These are phyloP conservation scores for Fragum sueziense DNA, from an alignment of 2,888 invertebrate species.

Conservation along the genomic window DNA sequence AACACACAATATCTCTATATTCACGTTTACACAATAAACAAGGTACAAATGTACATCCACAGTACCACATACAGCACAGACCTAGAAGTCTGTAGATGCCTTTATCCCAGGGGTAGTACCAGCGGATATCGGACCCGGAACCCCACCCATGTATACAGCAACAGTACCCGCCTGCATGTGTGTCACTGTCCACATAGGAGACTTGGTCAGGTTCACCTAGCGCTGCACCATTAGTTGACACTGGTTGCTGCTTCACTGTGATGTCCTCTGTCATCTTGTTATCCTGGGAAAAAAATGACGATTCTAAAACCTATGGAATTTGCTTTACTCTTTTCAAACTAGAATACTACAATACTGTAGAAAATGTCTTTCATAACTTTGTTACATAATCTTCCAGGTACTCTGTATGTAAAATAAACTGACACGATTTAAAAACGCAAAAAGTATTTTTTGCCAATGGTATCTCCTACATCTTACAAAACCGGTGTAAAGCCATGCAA, in stretches of 20 bases:
- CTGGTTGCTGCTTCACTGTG: conserved; percentile 14
- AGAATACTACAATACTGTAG: too few species aligned
- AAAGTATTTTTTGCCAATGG: too few species aligned
- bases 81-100: conserved; percentile 51
- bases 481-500: too few species aligned
- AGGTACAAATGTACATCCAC: conserved; percentile 43
- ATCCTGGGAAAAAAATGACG: neutral
- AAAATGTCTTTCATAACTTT: too few species aligned
- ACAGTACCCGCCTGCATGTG: conserved; percentile 56
- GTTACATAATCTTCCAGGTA: too few species aligned
- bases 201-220: conserved; percentile 29
- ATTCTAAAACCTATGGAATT: too few species aligned
- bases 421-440: too few species aligned
- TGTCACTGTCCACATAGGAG: conserved; percentile 56
- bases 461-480: too few species aligned
- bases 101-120: conserved; percentile 68
- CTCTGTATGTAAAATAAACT: too few species aligned
- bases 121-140: conserved; percentile 59
- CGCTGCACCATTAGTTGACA: neutral
- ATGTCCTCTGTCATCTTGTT: neutral
- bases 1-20: conserved; percentile 49
- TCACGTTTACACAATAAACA: conserved; percentile 45
- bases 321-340: too few species aligned
- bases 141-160: conserved; percentile 63
- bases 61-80: conserved; percentile 60